Conservation (phyloP, 2,113 vertebrate species). For the Cyprinodon brontotheroides region DNA sequence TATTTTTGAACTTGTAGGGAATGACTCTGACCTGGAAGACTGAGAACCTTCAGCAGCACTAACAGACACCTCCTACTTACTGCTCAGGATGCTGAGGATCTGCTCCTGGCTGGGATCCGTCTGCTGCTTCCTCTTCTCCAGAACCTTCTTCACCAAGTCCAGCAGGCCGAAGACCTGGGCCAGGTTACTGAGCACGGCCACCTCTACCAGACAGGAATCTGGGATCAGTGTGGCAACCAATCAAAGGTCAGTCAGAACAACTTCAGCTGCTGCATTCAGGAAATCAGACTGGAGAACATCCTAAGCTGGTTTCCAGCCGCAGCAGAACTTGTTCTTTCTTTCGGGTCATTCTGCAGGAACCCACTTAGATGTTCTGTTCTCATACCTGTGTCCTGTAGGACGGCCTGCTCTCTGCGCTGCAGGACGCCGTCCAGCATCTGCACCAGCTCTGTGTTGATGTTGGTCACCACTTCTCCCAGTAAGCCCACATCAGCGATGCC, state of each 20-base stretch:
- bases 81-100: conserved; percentile 84
- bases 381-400: conserved; percentile 90
- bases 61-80: conserved; percentile 72
- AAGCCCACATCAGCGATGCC: conserved; percentile 96
- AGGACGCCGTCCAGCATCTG: conserved; percentile 90
- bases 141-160: conserved; percentile 90
- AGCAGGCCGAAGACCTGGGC: conserved; percentile 94
- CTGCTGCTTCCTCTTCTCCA: conserved; percentile 87
- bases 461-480: conserved; percentile 95
- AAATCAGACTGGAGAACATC: not conserved
- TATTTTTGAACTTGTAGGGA: too few relatives aligned
- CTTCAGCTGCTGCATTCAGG: conserved; percentile 23
- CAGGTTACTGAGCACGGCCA: conserved; percentile 93
- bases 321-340: conserved; percentile 54
- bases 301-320: conserved; percentile 9
- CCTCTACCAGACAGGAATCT: conserved; percentile 84
- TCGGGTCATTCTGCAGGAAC: not conserved
- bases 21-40: too few relatives aligned
- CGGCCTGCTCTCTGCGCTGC: conserved; percentile 82
- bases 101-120: conserved; percentile 91
- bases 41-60: too few relatives aligned
- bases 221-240: conserved; percentile 66
- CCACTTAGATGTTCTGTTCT: not conserved
- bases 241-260: conserved; percentile 55
- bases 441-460: conserved; percentile 93